These are phyloP conservation scores for Phacellophora camtschatica DNA, from an alignment of 30 jellyfish, hydroid and myxozoan genomes.

Conservation along the genomic window DNA sequence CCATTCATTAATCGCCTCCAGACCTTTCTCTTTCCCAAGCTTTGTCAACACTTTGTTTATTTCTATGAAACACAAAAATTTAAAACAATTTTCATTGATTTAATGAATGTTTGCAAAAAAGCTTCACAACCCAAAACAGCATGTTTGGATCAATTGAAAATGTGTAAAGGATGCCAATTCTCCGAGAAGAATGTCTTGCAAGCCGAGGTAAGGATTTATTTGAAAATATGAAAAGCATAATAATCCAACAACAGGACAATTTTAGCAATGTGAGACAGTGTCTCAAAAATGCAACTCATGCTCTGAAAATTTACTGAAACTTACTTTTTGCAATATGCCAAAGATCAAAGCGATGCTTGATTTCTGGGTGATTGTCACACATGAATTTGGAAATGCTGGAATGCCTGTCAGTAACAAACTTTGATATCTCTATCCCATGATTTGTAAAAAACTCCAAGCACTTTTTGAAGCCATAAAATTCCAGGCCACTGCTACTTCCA, in stretches of 20 bases:
- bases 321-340: constrained; percentile 31
- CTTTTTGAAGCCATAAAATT: constrained; percentile 1
- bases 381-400: not conserved
- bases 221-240: no score
- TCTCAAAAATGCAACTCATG: not conserved
- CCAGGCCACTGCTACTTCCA: constrained; percentile 44
- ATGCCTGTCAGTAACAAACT: not conserved
- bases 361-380: not conserved
- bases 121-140: no score
- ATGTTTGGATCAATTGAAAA: no score
- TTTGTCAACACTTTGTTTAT: constrained; percentile 11
- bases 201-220: no score
- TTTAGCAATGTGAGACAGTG: no score
- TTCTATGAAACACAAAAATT: not conserved
- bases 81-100: no score
- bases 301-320: not conserved
- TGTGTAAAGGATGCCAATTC: no score
- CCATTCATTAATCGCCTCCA: constrained; percentile 7
- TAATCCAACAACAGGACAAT: no score
- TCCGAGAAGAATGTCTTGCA: no score
- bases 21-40: constrained; percentile 5
- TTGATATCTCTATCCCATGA: not conserved
- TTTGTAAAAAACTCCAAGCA: not conserved
- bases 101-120: no score
- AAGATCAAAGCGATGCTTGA: constrained; percentile 17